A percentile compares a stretch with the other conserved stretches of the same genome.
phyloP scores from a whole-genome alignment of 2,113 vertebrate species.

The Opisthocomus hoazin region DNA sequence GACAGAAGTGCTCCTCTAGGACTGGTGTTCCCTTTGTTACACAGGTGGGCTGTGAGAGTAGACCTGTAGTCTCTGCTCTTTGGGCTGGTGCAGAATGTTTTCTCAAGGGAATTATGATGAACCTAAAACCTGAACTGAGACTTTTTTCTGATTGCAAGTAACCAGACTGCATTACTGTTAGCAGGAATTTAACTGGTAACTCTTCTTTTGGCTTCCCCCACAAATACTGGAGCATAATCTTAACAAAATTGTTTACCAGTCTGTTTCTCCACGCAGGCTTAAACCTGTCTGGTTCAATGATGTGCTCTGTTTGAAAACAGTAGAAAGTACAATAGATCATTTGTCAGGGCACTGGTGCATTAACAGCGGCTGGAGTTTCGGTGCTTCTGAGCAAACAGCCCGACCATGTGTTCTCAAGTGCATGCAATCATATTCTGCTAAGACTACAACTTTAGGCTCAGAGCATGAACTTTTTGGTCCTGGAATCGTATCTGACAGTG shows the following conservation, averaged over 20 bases:
- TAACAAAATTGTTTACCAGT: background rate
- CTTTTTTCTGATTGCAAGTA: background rate
- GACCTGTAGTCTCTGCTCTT: background rate
- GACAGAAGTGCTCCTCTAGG: background rate
- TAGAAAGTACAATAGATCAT: background rate
- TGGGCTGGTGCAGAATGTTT: background rate
- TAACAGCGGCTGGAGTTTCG: background rate
- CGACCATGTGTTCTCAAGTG: background rate
- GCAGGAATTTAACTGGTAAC: background rate
- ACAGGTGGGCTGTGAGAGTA: background rate
- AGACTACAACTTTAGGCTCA: background rate
- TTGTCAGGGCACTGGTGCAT: background rate
- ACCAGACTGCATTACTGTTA: background rate
- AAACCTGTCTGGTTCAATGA: background rate
- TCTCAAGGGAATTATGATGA: background rate
- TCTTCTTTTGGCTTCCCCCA: background rate
- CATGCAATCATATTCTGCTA: background rate
- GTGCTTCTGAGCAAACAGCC: background rate
- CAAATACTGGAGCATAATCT: background rate
- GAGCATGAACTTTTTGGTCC: background rate
- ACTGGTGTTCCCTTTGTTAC: rapidly evolving
- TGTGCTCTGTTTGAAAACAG: background rate
- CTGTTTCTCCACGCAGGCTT: background rate
- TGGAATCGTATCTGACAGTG: background rate
- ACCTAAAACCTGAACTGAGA: background rate